Percentiles rank a stretch among this genome's conserved stretches.
Conservation (phyloP, 2,113 vertebrate species). For the Perca fluviatilis region DNA sequence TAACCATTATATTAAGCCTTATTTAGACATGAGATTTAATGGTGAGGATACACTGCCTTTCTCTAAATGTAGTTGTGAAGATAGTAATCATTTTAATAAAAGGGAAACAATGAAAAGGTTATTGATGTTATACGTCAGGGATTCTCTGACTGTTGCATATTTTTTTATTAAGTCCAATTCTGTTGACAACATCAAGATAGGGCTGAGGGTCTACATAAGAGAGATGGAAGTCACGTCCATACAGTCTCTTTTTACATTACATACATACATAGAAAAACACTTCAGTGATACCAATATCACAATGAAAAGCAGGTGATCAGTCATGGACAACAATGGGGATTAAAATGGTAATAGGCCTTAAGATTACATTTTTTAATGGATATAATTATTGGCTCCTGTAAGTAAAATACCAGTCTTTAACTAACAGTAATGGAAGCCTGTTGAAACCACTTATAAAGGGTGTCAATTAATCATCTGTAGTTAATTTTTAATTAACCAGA, state of each 20-base stretch:
- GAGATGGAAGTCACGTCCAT: not conserved
- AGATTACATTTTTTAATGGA: constrained; percentile 40
- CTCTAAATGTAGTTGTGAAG: not conserved
- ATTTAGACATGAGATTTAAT: not conserved
- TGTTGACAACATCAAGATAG: not conserved
- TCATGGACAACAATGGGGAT: constrained; percentile 10
- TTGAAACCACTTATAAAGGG: constrained; percentile 51
- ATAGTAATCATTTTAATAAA: not conserved
- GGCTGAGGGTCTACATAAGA: not conserved
- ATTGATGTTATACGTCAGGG: not conserved
- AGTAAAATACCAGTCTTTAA: constrained; percentile 36
- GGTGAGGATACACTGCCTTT: too few relatives aligned
- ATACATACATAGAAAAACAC: not conserved
- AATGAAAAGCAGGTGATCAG: constrained; percentile 21
- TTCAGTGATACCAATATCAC: not conserved
- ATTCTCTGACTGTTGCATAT: not conserved
- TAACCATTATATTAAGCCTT: not conserved
- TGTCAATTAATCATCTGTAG: constrained; percentile 72
- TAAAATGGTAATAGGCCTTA: constrained; percentile 26
- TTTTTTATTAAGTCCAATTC: not conserved
- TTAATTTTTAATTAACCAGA: constrained; percentile 71
- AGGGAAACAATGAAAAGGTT: not conserved
- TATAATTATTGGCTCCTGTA: constrained; percentile 40
- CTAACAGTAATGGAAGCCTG: constrained; percentile 40
- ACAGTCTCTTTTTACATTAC: not conserved